These are phyloP conservation scores for Camponotus floridanus DNA, from an alignment of 1,140 invertebrate species.

Conservation along the genomic window DNA sequence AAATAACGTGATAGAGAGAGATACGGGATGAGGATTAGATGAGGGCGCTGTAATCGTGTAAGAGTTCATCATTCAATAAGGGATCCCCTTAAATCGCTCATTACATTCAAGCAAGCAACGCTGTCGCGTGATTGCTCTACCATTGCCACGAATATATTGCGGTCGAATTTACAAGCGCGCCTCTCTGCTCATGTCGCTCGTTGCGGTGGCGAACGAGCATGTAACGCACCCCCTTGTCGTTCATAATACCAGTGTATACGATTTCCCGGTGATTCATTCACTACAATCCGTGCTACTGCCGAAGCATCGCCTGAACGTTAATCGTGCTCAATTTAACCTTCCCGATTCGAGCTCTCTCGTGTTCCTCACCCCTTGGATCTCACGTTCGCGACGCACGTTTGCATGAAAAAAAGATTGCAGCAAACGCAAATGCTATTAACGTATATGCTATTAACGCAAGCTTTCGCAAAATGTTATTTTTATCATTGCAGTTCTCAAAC, in stretches of 20 bases:
- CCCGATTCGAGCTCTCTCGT: not conserved
- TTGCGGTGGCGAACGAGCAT: slow-evolving; percentile 56
- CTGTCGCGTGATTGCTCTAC: slow-evolving; percentile 41
- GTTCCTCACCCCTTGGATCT: not conserved
- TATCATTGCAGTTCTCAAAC: no score
- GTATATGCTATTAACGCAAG: not conserved
- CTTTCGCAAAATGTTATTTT: not conserved
- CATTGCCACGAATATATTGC: slow-evolving; percentile 63
- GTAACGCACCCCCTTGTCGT: slow-evolving; percentile 55
- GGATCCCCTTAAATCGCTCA: slow-evolving; percentile 64
- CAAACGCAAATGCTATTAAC: not conserved
- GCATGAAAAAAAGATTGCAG: no score
- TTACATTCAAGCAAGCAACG: slow-evolving; percentile 42
- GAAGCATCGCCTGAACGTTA: slow-evolving; percentile 40
- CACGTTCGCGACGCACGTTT: not conserved
- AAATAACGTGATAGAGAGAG: no score
- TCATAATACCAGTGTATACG: slow-evolving; percentile 64
- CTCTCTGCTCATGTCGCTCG: slow-evolving; percentile 52
- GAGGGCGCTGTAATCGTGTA: no score
- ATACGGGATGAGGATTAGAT: no score
- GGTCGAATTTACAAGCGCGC: slow-evolving; percentile 65
- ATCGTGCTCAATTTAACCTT: slow-evolving; percentile 45
- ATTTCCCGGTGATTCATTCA: slow-evolving; percentile 60
- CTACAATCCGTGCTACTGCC: not conserved
- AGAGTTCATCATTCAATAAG: no score